phyloP scores from a whole-genome alignment of 2,113 vertebrate genomes.

The Pogonocichla stellata region DNA sequence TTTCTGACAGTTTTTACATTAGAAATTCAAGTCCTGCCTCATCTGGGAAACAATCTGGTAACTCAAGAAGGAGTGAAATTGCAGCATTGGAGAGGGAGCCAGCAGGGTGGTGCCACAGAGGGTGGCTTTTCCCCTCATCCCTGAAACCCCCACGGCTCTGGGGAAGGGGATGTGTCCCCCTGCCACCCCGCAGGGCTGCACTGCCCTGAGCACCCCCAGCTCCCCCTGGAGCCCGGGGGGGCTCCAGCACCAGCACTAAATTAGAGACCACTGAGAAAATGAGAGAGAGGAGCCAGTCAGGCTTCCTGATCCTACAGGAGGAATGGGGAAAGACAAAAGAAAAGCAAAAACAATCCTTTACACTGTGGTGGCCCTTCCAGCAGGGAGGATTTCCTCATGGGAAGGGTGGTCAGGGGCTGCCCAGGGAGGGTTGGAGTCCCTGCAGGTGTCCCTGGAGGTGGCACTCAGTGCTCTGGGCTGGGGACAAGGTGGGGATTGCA shows the following conservation, averaged over 20 bases:
- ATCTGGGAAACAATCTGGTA: slow-evolving; percentile 44
- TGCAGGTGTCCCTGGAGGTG: background rate
- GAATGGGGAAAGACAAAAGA: too few relatives aligned
- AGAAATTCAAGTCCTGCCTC: slow-evolving; percentile 47
- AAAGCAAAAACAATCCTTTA: background rate
- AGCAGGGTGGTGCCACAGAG: background rate
- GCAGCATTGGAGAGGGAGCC: background rate
- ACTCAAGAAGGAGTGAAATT: background rate
- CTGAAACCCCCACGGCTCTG: background rate
- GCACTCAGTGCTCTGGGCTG: background rate
- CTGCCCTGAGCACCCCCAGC: background rate
- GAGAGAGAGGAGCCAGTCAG: background rate
- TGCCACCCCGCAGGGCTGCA: background rate
- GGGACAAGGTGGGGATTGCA: background rate
- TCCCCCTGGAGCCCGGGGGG: background rate
- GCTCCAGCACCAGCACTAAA: rapidly evolving
- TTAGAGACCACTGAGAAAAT: background rate
- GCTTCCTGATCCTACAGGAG: background rate
- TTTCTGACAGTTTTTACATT: background rate
- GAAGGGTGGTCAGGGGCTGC: background rate
- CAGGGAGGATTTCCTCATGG: background rate
- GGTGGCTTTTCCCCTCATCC: background rate
- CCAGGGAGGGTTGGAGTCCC: background rate
- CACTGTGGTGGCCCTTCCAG: background rate
- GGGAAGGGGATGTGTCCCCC: background rate